phyloP scores from a whole-genome alignment of 2,888 invertebrate species.

The Ormia ochracea region DNA sequence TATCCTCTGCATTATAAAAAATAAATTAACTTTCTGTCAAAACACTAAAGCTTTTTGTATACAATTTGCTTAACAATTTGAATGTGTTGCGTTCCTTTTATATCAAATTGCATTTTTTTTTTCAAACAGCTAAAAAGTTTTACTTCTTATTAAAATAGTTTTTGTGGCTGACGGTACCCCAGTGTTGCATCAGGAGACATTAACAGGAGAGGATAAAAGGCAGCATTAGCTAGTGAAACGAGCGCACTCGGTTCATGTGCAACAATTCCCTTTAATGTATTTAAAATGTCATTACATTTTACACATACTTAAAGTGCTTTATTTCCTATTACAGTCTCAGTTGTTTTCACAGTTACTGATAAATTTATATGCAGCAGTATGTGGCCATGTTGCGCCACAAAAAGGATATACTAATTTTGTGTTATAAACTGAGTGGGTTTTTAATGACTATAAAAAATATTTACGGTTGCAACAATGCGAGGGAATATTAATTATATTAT shows the following conservation, averaged over 20 bases:
- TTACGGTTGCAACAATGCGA: not conserved
- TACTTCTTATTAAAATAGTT: not conserved
- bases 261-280: constrained; percentile 10
- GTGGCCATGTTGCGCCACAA: not conserved
- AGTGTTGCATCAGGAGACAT: not conserved
- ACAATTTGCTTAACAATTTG: not conserved
- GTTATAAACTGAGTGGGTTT: not conserved
- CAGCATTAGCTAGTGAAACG: not conserved
- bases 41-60: constrained; percentile 7
- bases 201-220: not conserved
- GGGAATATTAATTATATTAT: not conserved
- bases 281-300: constrained; percentile 32
- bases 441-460: not conserved
- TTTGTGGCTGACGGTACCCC: no score
- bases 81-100: not conserved
- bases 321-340: not conserved
- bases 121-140: no score
- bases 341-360: not conserved
- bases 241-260: not conserved
- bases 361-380: constrained; percentile 2
- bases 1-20: not conserved
- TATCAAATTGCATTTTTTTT: not conserved
- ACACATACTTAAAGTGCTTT: not conserved
- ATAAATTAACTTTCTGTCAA: constrained; percentile 2
- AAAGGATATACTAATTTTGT: constrained; percentile 12